Percentiles rank a stretch among this genome's conserved stretches.
These are phyloP conservation scores for Prunella fulvescens DNA, from an alignment of 2,113 vertebrate genomes.

Conservation along the genomic window DNA sequence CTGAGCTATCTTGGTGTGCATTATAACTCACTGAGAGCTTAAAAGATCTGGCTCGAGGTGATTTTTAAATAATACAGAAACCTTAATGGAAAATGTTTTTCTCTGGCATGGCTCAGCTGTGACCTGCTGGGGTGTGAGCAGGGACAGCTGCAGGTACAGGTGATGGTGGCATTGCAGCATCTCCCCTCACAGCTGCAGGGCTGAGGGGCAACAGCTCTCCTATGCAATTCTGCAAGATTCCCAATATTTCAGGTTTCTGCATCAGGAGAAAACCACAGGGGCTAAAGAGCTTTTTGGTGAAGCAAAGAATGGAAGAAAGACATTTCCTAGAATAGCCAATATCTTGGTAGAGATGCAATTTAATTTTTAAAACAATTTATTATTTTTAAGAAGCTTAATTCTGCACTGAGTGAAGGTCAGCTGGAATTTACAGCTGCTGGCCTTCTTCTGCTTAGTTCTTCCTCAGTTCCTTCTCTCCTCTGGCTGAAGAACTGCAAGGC, in stretches of 20 bases:
- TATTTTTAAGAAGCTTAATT: not conserved
- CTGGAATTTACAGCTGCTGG: not conserved
- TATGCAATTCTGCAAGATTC: not conserved
- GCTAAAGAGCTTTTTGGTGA: not conserved
- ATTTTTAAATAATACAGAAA: too few relatives aligned
- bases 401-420: not conserved
- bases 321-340: not conserved
- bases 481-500: not conserved
- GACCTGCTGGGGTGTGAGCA: not conserved
- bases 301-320: not conserved
- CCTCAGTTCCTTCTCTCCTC: not conserved
- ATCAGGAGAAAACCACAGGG: not conserved
- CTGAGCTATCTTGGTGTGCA: too few relatives aligned
- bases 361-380: too few relatives aligned
- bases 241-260: not conserved
- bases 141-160: not conserved
- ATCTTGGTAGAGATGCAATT: not conserved
- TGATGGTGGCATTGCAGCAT: rapidly evolving
- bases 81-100: not conserved
- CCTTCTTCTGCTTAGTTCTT: not conserved
- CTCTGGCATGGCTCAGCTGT: not conserved
- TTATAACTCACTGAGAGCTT: too few relatives aligned
- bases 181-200: not conserved
- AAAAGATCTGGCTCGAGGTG: too few relatives aligned
- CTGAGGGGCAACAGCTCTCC: not conserved